Conservation (phyloP, 2,113 vertebrate species). For the mouse (Mus musculus) region GRCm39 chr5:83364001-83364500, state of each 20-base stretch:
- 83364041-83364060: not conserved
- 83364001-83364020: not conserved
- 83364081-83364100: not conserved
- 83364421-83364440: not conserved
- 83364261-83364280: not conserved
- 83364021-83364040: not conserved
- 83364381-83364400: not conserved
- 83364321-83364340: not conserved
- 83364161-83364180: not conserved
- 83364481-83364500: not conserved
- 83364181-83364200: not conserved
- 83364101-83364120: not conserved
- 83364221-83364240: not conserved
- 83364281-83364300: not conserved
- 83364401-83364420: constrained; percentile 10
- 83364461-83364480: not conserved
- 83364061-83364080: not conserved
- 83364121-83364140: not conserved
- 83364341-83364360: not conserved
- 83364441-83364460: not conserved
- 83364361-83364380: constrained; percentile 25
- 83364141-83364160: not conserved
- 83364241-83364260: not conserved
- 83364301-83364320: not conserved
- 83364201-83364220: not conserved